Percentiles rank a stretch among this genome's conserved stretches.
Evolutionary conservation across 1,140 invertebrate species (phyloP).

Genomic region (Lordiphosa stackelbergi): DNA sequence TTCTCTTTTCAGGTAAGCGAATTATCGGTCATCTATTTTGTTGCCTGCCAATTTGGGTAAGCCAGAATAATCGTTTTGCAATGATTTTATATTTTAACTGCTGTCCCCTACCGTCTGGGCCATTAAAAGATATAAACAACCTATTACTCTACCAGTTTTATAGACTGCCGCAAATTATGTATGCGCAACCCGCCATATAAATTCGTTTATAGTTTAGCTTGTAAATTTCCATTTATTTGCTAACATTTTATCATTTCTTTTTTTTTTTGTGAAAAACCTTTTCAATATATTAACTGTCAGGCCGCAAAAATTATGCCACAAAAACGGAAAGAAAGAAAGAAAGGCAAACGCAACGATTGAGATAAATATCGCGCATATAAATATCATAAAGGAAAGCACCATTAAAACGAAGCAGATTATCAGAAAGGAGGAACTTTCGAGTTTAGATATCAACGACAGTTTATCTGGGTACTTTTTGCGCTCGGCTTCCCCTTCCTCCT

Average conservation of each 20-base stretch:
- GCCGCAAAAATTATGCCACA: conserved; percentile 37
- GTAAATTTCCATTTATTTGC: conserved; percentile 25
- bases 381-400: conserved; percentile 57
- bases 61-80: no score
- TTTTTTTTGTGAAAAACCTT: conserved; percentile 22
- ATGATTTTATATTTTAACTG: no score
- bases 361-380: conserved; percentile 61
- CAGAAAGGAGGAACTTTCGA: conserved; percentile 13
- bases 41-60: no score
- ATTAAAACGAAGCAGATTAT: conserved; percentile 35
- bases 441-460: conserved; percentile 55
- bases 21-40: no score
- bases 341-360: conserved; percentile 37
- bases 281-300: conserved; percentile 52
- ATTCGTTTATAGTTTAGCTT: conserved; percentile 29
- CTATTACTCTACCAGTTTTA: conserved; percentile 1
- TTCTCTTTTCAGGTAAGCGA: no score
- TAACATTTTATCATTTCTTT: conserved; percentile 26
- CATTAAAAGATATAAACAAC: no score
- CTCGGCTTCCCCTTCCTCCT: not conserved
- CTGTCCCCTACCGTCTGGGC: no score
- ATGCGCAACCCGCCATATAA: conserved; percentile 14
- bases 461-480: conserved; percentile 37
- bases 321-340: conserved; percentile 5
- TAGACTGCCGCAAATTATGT: conserved; percentile 14